Conservation (phyloP, 2,888 invertebrate genomes). For the Hypomecis atomaria region DNA sequence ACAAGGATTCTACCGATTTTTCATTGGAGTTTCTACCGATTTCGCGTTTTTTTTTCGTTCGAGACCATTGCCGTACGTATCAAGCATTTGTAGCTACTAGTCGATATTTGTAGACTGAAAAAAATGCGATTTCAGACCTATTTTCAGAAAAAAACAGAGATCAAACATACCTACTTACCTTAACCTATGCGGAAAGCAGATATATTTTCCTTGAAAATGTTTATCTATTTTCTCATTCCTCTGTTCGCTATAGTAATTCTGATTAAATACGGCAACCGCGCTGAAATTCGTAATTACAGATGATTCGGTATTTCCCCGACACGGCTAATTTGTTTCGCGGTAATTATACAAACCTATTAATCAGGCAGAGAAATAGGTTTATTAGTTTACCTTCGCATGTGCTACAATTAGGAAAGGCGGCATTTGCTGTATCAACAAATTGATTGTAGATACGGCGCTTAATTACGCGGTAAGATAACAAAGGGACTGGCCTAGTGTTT, state of each 20-base stretch:
- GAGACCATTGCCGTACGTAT: too few relatives aligned
- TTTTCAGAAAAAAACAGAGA: too few relatives aligned
- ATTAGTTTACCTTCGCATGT: slow-evolving; percentile 25
- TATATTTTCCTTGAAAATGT: neutral
- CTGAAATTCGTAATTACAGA: slow-evolving; percentile 18
- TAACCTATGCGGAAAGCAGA: too few relatives aligned
- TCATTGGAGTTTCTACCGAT: too few relatives aligned
- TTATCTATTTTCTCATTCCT: neutral
- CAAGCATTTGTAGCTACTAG: too few relatives aligned
- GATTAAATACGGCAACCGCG: slow-evolving; percentile 2
- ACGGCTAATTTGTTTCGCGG: slow-evolving; percentile 24
- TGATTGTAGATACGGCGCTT: slow-evolving; percentile 3
- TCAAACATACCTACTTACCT: too few relatives aligned
- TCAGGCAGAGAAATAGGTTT: slow-evolving; percentile 17
- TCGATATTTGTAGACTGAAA: too few relatives aligned
- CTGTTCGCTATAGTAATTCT: neutral
- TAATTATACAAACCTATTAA: slow-evolving; percentile 30
- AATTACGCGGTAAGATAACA: neutral
- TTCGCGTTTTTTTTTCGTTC: too few relatives aligned
- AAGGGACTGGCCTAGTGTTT: neutral
- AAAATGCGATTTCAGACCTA: too few relatives aligned
- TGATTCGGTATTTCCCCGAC: slow-evolving; percentile 18
- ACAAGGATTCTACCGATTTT: too few relatives aligned
- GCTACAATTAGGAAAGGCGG: slow-evolving; percentile 18
- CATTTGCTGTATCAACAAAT: slow-evolving; percentile 13